Conservation (phyloP, 2,797 vertebrate genomes). For the Crenichthys baileyi region DNA sequence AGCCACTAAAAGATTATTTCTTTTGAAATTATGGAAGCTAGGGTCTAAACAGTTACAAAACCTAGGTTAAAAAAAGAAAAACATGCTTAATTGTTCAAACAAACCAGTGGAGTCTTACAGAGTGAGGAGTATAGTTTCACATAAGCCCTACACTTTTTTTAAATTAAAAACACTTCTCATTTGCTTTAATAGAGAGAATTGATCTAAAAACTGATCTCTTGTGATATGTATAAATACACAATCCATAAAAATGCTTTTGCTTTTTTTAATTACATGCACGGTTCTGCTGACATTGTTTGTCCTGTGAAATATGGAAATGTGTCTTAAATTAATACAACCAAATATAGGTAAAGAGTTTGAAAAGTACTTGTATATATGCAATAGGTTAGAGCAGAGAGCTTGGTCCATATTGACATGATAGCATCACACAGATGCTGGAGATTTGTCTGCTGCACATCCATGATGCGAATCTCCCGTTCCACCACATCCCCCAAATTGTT, state of each 20-base stretch:
- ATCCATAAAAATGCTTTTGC: background rate
- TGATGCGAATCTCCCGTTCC: too few relatives aligned
- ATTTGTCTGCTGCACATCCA: too few relatives aligned
- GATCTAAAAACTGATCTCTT: background rate
- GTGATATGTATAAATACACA: too few relatives aligned
- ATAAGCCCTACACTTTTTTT: background rate
- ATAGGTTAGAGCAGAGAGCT: background rate
- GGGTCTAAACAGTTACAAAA: too few relatives aligned
- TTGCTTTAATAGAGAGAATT: background rate
- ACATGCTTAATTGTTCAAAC: too few relatives aligned
- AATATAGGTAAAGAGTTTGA: background rate
- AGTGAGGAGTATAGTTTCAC: background rate
- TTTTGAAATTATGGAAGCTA: too few relatives aligned
- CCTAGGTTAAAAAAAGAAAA: too few relatives aligned
- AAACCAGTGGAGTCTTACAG: too few relatives aligned
- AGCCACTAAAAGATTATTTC: too few relatives aligned
- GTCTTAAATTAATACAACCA: background rate
- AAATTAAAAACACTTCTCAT: background rate
- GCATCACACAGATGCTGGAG: too few relatives aligned
- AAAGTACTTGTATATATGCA: background rate
- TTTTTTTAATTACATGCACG: background rate
- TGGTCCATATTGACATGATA: too few relatives aligned
- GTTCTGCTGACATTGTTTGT: background rate
- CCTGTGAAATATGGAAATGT: background rate
- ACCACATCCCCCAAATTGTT: too few relatives aligned